Base-by-base conservation (phyloP, 2,113 vertebrate species). In the Cercocebus atys region DNA sequence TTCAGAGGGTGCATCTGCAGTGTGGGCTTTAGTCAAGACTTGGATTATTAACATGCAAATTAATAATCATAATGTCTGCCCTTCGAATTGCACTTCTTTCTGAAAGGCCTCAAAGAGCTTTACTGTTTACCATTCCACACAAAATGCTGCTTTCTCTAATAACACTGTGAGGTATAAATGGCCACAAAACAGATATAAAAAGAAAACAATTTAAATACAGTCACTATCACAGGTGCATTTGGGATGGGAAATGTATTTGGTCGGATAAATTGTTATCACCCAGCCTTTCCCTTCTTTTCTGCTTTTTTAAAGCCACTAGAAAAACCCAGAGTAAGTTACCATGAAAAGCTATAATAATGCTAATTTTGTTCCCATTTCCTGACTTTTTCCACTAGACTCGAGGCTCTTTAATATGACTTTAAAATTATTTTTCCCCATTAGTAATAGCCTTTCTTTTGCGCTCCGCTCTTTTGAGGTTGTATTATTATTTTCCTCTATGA, bases 311-410 rank as follows among this genome's bases (percentile, higher is more conserved):
- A 95, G 66, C 22, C 66, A 95, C 88, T 95, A 89, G 96, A 96
- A 98, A 97, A 96, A 96, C 92, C 88, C 90, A 89, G 94, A 91
- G 90, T 97, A 98, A 97, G 97, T 98, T 97, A 97, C 97, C 94
- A 72, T 97, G 96, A 98, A 98, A 98, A 97, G 96, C 97, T 98
- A 98, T 98, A 97, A 98, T 98, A 96, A 98, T 98, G 98, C 97
- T 97, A 97, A 98, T 98, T 97, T 96, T 97, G 95, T 96, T 98
- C 96, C 97, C 97, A 98, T 97, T 98, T 97, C 93, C 80, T 98
- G 97, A 93, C 95, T 97, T 98, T 97, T 97, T 97, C 97, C 88
- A 95, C 96, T 96, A 97, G 97, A 96, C 96, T 97, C 38, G 88
- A 98, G 97, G 98, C 95, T 98, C 23, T 97, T 97, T 96, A 98